Percentiles rank a stretch among this genome's conserved stretches.
phyloP scores from a whole-genome alignment of 2,113 vertebrate genomes.

The Hemichromis elongatus region DNA sequence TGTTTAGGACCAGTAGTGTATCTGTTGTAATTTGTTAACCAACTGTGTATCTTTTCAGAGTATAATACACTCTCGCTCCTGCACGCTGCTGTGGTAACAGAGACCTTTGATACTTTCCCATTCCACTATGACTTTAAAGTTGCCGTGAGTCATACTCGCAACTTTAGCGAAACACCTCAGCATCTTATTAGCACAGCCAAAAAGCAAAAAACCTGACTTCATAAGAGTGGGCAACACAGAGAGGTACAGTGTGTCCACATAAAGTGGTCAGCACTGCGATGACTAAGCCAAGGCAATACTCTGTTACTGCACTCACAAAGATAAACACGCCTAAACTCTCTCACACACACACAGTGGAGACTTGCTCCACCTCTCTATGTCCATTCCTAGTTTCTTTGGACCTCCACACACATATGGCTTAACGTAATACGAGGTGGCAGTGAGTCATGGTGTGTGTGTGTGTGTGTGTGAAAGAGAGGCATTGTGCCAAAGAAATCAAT shows the following conservation, averaged over 20 bases:
- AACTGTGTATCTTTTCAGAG: neutral
- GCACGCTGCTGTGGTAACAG: neutral
- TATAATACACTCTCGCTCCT: neutral
- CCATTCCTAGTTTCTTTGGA: neutral
- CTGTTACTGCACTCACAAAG: neutral
- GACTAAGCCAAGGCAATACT: conserved; percentile 17
- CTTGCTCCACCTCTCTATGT: neutral
- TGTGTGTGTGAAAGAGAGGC: neutral
- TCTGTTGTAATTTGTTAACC: neutral
- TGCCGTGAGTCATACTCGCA: neutral
- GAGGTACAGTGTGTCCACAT: conserved; percentile 13
- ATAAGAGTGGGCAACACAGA: neutral
- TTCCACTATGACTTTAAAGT: neutral
- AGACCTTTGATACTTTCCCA: neutral
- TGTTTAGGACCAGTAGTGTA: neutral
- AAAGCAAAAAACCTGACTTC: neutral
- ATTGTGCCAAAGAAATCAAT: conserved; percentile 47
- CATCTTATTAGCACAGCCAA: neutral
- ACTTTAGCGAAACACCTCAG: neutral
- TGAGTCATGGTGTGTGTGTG: conserved; percentile 31
- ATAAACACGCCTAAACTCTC: neutral
- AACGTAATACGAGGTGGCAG: conserved; percentile 34
- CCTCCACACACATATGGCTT: conserved; percentile 17
- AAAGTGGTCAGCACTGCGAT: conserved; percentile 8
- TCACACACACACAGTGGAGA: neutral